A percentile compares a stretch with the other conserved stretches of the same genome.
These are phyloP conservation scores for Tetranychus piercei DNA, from an alignment of 2,888 invertebrate species.

Conservation along the genomic window DNA sequence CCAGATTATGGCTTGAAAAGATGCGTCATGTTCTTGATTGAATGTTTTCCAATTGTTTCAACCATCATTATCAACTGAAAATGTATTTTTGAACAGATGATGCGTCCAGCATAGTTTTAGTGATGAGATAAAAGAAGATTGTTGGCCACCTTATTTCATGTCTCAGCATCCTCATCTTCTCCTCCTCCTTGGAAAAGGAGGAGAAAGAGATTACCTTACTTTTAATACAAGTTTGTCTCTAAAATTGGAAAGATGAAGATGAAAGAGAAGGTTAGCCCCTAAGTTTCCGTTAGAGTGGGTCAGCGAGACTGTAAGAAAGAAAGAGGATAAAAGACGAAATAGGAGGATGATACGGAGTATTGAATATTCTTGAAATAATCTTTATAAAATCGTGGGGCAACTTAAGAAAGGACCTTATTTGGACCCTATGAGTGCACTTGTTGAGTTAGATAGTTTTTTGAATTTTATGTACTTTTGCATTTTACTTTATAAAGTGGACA, in stretches of 20 bases:
- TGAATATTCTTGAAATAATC: neutral
- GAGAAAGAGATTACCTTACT: neutral
- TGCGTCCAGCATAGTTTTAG: neutral
- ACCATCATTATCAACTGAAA: no score
- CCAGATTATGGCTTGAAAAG: no score
- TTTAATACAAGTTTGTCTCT: neutral
- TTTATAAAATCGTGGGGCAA: neutral
- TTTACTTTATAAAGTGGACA: neutral
- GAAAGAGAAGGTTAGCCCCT: neutral
- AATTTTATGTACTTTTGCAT: neutral
- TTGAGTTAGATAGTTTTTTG: neutral
- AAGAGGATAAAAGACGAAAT: neutral
- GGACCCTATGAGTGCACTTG: neutral
- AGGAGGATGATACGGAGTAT: neutral
- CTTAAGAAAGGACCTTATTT: neutral
- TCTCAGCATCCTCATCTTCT: neutral
- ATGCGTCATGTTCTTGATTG: no score
- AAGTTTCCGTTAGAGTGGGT: neutral
- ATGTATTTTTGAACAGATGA: neutral
- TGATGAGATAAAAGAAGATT: neutral
- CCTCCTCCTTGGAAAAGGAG: neutral
- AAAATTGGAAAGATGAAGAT: neutral
- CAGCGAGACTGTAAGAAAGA: neutral
- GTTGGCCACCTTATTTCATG: neutral
- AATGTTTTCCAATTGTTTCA: no score